A percentile compares a stretch with the other conserved stretches of the same genome.
These are phyloP conservation scores for Atrichornis clamosus DNA, from an alignment of 2,113 vertebrate species.

Conservation along the genomic window DNA sequence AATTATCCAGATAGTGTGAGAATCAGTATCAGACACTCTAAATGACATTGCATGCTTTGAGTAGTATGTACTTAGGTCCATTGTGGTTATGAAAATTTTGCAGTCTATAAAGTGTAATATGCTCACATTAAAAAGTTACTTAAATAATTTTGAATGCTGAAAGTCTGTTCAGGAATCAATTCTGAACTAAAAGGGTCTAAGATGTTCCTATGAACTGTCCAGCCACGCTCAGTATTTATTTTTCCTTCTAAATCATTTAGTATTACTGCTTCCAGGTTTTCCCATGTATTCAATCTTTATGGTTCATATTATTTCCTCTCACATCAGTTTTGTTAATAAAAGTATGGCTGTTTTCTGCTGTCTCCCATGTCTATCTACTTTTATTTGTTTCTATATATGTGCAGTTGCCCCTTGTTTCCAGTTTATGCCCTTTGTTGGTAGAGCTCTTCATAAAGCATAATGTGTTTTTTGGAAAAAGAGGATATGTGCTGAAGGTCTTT, in stretches of 20 bases:
- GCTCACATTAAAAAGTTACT: background rate
- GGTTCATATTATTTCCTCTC: background rate
- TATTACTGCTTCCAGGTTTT: background rate
- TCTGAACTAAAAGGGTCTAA: background rate
- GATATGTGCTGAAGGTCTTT: background rate
- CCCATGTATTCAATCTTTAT: background rate
- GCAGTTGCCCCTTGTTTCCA: background rate
- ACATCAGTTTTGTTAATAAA: background rate
- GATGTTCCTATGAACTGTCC: background rate
- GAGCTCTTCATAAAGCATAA: background rate
- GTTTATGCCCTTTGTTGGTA: background rate
- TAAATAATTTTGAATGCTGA: background rate
- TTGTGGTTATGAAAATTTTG: background rate
- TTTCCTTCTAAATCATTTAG: background rate
- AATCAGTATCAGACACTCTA: background rate
- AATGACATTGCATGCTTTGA: background rate
- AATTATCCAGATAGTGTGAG: constrained; percentile 8
- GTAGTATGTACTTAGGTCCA: background rate
- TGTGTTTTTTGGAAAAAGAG: background rate
- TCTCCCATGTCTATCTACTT: background rate
- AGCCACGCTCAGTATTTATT: background rate
- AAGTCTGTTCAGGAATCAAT: background rate
- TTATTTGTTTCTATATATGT: background rate
- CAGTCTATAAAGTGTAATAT: background rate
- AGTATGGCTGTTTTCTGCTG: background rate